A percentile compares a stretch with the other conserved stretches of the same genome.
These are phyloP conservation scores for Megalopta genalis DNA, from an alignment of 1,140 invertebrate species.

Conservation along the genomic window DNA sequence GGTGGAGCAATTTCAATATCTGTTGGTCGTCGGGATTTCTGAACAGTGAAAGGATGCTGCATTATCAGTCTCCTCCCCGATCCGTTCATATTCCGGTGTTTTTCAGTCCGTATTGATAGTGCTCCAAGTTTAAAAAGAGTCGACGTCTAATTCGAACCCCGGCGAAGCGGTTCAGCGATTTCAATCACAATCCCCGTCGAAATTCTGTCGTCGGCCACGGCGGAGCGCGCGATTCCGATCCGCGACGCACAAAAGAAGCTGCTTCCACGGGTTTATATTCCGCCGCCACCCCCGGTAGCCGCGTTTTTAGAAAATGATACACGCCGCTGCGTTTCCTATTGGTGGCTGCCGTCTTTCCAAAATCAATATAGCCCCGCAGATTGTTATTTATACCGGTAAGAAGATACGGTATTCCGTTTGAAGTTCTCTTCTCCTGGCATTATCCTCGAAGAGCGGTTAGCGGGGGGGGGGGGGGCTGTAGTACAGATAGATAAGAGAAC, in stretches of 20 bases:
- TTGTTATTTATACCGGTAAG: constrained; percentile 63
- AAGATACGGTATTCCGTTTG: constrained; percentile 63
- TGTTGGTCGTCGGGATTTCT: background rate
- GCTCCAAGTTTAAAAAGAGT: background rate
- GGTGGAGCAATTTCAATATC: background rate
- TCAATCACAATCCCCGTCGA: constrained; percentile 35
- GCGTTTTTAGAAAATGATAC: constrained; percentile 38
- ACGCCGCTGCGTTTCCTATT: constrained; percentile 22
- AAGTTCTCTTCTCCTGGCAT: constrained; percentile 59
- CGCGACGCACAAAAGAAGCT: constrained; percentile 30
- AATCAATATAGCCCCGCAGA: constrained; percentile 59
- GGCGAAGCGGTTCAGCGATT: constrained; percentile 22
- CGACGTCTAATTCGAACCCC: constrained; percentile 20
- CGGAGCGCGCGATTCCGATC: constrained; percentile 18
- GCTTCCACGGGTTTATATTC: background rate
- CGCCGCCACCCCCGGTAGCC: background rate
- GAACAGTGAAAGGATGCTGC: background rate
- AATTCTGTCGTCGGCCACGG: constrained; percentile 39
- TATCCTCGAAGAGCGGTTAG: constrained; percentile 57
- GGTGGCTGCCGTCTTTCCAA: constrained; percentile 36
- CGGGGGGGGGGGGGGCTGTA: constrained; percentile 30
- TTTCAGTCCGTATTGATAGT: background rate
- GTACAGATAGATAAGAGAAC: constrained; percentile 43
- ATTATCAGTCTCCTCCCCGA: background rate
- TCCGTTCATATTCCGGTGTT: too few relatives aligned